phyloP scores from a whole-genome alignment of 23 tunicate species.

The Trididemnum miniatum region DNA sequence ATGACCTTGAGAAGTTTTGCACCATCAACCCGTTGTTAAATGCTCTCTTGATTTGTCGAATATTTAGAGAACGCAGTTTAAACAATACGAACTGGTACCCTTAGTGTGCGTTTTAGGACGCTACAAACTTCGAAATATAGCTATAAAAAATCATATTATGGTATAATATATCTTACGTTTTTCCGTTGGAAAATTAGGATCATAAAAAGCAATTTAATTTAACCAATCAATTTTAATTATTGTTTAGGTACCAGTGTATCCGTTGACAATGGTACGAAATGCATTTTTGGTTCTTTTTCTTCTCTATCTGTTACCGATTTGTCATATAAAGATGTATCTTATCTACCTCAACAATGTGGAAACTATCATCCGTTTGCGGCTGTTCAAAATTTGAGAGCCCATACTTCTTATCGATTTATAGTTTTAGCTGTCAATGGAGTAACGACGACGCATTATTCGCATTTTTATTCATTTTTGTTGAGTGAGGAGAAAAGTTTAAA shows the following conservation, averaged over 20 bases:
- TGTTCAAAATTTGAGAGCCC: slow-evolving; percentile 38
- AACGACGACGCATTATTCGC: slow-evolving; percentile 19
- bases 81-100: too few relatives aligned
- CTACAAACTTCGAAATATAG: too few relatives aligned
- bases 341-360: slow-evolving; percentile 16
- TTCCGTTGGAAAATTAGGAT: too few relatives aligned
- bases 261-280: not conserved
- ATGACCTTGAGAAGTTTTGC: too few relatives aligned
- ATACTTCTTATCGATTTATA: slow-evolving; percentile 43
- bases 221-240: too few relatives aligned
- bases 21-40: too few relatives aligned
- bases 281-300: not conserved
- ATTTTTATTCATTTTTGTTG: not conserved
- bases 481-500: not conserved
- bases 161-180: too few relatives aligned
- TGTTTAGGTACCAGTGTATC: not conserved
- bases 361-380: slow-evolving; percentile 5
- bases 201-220: too few relatives aligned
- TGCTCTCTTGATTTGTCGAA: too few relatives aligned
- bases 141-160: too few relatives aligned
- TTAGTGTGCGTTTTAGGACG: too few relatives aligned
- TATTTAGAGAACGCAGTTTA: too few relatives aligned
- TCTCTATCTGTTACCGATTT: not conserved
- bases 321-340: slow-evolving; percentile 30
- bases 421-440: slow-evolving; percentile 44